Evolutionary conservation across 2,113 vertebrate genomes (phyloP).

Genomic region (Pomatorhinus ruficollis): DNA sequence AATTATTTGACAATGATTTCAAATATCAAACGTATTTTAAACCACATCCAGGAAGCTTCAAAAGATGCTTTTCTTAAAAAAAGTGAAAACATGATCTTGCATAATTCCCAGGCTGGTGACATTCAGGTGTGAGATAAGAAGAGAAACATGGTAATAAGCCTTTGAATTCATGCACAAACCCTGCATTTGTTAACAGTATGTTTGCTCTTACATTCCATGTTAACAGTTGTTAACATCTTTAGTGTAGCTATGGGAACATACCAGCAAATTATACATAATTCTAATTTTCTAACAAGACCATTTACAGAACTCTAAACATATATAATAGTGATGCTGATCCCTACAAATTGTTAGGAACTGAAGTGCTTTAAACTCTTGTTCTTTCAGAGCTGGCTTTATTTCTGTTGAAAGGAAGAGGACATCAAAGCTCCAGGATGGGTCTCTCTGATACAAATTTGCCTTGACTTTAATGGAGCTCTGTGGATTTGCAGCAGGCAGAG

Average conservation of each 20-base stretch:
- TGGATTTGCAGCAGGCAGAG: background rate
- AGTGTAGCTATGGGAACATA: background rate
- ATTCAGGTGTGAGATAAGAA: background rate
- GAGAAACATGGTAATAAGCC: background rate
- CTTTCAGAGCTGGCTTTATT: background rate
- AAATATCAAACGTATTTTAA: background rate
- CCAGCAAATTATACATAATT: background rate
- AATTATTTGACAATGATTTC: background rate
- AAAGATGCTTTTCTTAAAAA: background rate
- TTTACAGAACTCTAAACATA: background rate
- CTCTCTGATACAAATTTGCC: background rate
- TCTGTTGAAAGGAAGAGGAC: background rate
- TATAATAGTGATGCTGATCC: background rate
- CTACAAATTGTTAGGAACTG: background rate
- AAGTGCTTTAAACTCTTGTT: background rate
- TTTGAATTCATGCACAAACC: background rate
- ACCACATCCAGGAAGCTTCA: background rate
- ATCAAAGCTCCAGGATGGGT: background rate
- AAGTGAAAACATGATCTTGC: background rate
- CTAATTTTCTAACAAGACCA: background rate
- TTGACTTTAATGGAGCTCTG: background rate
- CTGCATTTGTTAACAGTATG: background rate
- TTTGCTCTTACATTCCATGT: background rate
- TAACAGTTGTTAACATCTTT: background rate
- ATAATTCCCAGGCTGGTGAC: background rate